Evolutionary conservation across 2,888 invertebrate species (phyloP), one percentile per base, ranked within the genome.

Genomic region (Yponomeuta evonymella): DNA sequence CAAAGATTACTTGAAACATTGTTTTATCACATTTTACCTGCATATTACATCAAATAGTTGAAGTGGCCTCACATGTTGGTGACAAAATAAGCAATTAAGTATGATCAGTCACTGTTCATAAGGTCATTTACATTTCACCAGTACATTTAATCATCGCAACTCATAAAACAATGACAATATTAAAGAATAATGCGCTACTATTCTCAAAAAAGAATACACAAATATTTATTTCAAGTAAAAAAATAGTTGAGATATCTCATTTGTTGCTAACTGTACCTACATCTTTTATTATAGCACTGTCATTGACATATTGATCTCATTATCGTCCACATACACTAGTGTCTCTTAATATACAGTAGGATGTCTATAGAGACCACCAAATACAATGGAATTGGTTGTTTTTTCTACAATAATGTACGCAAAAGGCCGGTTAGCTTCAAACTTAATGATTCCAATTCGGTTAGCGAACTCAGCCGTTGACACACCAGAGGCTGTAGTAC

Each of bases 331-430:
- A 58, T 12, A 58, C 5, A 15, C 12, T 2, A 9, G 12, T 58
- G 15, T 10, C 51, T 1, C 51, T 79, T 81, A 91, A 76, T 81
- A 90, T 36, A 90, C 72, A 2, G 82, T 80, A 0, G 92, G 92
- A 29, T 78, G 75, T 75, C 83, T 84, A 72, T 90, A 92, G 15
- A 89, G 77, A 15, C 92, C 92, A 63, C 89, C 90, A 69, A 92
- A 92, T 1, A 88, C 86, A 75, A 92, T 89, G 4, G 90, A 81
- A 74, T 91, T 91, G 8, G 92, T 90, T 0, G 83, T 74, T 78
- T 94, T 95, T 77, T 96, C 95, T 33, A 95, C 86, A 70, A 96
- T 95, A 77, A 95, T 86, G 81, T 94, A 96, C 11, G 93, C 90
- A 77, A 96, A 96, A 0, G 95, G 95, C 75, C 93, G 88, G 77